A percentile compares a stretch with the other conserved stretches of the same genome.
Conservation (phyloP, 2,888 invertebrate species). For the Tholera decimalis region DNA sequence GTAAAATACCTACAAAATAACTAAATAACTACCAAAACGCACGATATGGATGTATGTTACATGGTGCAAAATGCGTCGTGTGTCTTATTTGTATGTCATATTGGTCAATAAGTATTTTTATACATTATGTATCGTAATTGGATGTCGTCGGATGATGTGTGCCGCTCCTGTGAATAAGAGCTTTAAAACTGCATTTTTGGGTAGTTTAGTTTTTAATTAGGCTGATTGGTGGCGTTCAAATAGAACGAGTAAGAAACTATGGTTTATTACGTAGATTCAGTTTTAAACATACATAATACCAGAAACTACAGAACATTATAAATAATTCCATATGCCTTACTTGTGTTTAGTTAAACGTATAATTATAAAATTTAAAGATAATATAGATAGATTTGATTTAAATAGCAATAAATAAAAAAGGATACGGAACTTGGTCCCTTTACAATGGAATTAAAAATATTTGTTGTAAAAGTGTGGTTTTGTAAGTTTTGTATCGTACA, state of each 20-base stretch:
- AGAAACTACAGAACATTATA: conserved; percentile 4
- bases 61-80: neutral
- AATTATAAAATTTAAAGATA: neutral
- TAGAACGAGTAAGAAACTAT: conserved; percentile 7
- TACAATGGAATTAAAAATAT: conserved; percentile 2
- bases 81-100: neutral
- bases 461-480: conserved; percentile 28
- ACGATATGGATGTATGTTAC: conserved; percentile 4
- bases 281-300: neutral
- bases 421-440: conserved; percentile 6
- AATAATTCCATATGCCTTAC: neutral
- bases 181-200: conserved; percentile 19
- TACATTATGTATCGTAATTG: conserved; percentile 3
- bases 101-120: conserved; percentile 10
- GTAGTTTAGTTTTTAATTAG: conserved; percentile 8
- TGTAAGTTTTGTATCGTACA: conserved; percentile 34
- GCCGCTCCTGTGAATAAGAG: conserved; percentile 19
- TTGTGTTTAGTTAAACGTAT: neutral
- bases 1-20: no score
- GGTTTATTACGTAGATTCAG: conserved; percentile 1
- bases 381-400: neutral
- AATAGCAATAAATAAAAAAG: conserved; percentile 16
- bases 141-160: neutral
- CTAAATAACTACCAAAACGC: neutral
- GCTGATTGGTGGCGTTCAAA: conserved; percentile 3